A percentile compares a stretch with the other conserved stretches of the same genome.
Conservation (phyloP, 2,888 invertebrate species). For the Cephus runcator region DNA sequence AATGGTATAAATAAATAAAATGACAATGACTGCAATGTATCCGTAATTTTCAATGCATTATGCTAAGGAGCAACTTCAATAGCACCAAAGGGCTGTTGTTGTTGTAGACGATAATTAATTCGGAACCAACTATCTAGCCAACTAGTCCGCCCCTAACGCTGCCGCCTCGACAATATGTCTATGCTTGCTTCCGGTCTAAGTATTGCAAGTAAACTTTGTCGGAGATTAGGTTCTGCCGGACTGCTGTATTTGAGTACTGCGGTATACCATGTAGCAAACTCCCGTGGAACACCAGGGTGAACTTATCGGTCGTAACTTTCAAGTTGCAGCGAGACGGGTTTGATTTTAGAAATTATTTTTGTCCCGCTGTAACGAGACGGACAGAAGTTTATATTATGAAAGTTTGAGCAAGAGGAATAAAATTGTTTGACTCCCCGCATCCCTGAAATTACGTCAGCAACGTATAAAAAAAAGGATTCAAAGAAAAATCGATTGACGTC, state of each 20-base stretch:
- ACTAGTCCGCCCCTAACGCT: conserved; percentile 27
- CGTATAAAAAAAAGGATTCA: neutral
- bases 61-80: neutral
- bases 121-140: conserved; percentile 44
- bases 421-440: neutral
- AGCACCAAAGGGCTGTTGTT: conserved; percentile 1
- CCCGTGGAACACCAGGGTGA: neutral
- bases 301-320: neutral
- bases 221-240: conserved; percentile 35
- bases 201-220: conserved; percentile 37
- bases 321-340: neutral
- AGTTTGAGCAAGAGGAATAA: neutral
- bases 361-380: neutral
- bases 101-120: conserved; percentile 41
- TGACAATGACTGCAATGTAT: neutral
- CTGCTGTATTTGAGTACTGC: neutral
- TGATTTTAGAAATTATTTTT: neutral
- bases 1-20: neutral
- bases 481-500: neutral
- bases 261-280: neutral
- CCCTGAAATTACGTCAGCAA: neutral
- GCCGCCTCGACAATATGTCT: conserved; percentile 45
- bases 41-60: neutral
- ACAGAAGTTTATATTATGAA: neutral
- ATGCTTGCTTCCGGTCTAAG: conserved; percentile 45